Conservation (phyloP, 2,113 vertebrate genomes). For the Sceloporus tristichus region DNA sequence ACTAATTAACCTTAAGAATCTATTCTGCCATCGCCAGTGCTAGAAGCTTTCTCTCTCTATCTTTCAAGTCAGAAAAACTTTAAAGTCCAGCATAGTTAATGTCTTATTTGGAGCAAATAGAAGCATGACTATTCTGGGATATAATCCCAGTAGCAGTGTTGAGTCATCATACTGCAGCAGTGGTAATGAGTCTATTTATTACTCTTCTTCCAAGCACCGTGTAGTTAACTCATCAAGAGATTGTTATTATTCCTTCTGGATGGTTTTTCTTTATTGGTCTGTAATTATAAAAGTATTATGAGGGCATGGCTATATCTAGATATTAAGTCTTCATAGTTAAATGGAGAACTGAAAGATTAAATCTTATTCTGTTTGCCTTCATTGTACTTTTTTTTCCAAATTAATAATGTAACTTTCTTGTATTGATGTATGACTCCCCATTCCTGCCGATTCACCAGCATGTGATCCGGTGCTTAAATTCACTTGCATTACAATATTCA, state of each 20-base stretch:
- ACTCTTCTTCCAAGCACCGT: constrained; percentile 62
- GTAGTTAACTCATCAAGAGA: constrained; percentile 70
- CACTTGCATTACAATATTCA: constrained; percentile 5
- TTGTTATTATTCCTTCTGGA: constrained; percentile 83
- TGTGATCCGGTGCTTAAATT: fast-evolving
- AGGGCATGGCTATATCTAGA: constrained; percentile 62
- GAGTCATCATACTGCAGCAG: constrained; percentile 73
- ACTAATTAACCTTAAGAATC: no score
- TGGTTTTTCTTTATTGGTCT: constrained; percentile 76
- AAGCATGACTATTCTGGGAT: constrained; percentile 69
- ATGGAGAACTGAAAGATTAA: constrained; percentile 48
- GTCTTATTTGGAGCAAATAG: constrained; percentile 58
- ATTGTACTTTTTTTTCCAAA: constrained; percentile 49
- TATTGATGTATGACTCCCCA: constrained; percentile 40
- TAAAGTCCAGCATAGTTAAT: constrained; percentile 63
- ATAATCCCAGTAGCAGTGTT: constrained; percentile 67
- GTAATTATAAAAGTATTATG: constrained; percentile 76
- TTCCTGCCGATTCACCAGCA: fast-evolving
- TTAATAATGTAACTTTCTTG: constrained; percentile 44
- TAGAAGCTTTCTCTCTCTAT: no score
- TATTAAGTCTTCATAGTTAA: constrained; percentile 67
- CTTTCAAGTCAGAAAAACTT: constrained; percentile 44
- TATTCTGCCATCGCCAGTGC: no score
- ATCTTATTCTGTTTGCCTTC: constrained; percentile 57
- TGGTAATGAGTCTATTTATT: constrained; percentile 77